These are phyloP conservation scores for Pachyramphus minor DNA, from an alignment of 2,113 vertebrate genomes.

Conservation along the genomic window DNA sequence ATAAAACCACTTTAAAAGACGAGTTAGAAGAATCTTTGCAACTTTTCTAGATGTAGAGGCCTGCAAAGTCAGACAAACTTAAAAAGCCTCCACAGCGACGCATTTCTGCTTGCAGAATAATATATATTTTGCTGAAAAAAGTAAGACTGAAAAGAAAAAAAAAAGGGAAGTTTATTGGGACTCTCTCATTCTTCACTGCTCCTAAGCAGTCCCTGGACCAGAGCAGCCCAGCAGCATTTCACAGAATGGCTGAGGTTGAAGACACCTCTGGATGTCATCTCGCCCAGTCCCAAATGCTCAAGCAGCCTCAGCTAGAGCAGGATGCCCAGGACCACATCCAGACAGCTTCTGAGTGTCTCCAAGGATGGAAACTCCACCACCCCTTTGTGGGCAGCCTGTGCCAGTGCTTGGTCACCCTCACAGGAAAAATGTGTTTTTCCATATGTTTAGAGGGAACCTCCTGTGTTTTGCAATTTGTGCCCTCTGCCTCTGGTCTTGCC, in stretches of 20 bases:
- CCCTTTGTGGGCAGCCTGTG: background rate
- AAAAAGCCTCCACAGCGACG: background rate
- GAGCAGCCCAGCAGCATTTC: background rate
- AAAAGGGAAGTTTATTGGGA: background rate
- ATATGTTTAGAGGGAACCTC: background rate
- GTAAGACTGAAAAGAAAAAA: background rate
- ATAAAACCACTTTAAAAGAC: slow-evolving; percentile 20
- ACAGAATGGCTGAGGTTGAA: background rate
- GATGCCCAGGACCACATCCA: background rate
- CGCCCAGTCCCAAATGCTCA: background rate
- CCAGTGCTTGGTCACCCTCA: background rate
- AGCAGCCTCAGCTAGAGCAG: background rate
- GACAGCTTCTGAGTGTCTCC: background rate
- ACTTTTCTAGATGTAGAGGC: background rate
- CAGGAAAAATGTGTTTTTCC: background rate
- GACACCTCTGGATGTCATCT: background rate
- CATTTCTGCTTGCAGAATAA: background rate
- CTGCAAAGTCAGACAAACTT: background rate
- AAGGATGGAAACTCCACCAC: background rate
- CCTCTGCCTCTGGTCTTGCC: background rate
- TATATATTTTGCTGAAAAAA: background rate
- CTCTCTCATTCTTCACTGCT: background rate
- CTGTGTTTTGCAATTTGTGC: background rate
- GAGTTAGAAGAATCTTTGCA: background rate
- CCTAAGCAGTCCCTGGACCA: background rate